Percentiles rank a stretch among this genome's conserved stretches.
phyloP scores from a whole-genome alignment of 2,888 invertebrate species.

The Hemaris fuciformis region DNA sequence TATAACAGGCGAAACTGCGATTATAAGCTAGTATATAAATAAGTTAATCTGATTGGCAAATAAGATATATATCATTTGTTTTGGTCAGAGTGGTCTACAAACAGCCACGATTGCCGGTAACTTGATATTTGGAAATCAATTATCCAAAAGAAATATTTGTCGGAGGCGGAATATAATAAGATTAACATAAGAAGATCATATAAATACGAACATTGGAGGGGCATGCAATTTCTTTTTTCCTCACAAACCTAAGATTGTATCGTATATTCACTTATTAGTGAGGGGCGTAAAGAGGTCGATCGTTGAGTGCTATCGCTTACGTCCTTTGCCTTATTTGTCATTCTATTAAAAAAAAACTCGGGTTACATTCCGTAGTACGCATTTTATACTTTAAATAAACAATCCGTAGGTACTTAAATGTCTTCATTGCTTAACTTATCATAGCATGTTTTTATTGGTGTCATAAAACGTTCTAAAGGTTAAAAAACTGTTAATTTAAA shows the following conservation, averaged over 20 bases:
- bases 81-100: conserved; percentile 41
- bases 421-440: no score
- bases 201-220: conserved; percentile 2
- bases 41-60: conserved; percentile 25
- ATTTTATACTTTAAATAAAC: no score
- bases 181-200: conserved; percentile 35
- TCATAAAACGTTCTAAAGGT: no score
- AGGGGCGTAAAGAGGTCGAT: conserved; percentile 8
- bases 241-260: conserved; percentile 7
- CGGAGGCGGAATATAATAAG: conserved; percentile 54
- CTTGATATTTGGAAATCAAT: conserved; percentile 76
- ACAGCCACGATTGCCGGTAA: conserved; percentile 55
- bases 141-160: conserved; percentile 66
- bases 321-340: neutral
- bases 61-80: conserved; percentile 53
- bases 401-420: no score
- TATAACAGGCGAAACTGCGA: neutral
- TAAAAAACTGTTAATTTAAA: no score
- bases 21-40: neutral
- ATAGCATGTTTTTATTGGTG: no score
- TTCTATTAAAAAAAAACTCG: neutral
- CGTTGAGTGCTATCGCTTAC: neutral
- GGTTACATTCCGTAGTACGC: no score
- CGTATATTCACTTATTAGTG: conserved; percentile 5
- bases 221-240: conserved; percentile 10